Base-by-base conservation (phyloP, 2,888 invertebrate genomes). In the Nemurella pictetii region DNA sequence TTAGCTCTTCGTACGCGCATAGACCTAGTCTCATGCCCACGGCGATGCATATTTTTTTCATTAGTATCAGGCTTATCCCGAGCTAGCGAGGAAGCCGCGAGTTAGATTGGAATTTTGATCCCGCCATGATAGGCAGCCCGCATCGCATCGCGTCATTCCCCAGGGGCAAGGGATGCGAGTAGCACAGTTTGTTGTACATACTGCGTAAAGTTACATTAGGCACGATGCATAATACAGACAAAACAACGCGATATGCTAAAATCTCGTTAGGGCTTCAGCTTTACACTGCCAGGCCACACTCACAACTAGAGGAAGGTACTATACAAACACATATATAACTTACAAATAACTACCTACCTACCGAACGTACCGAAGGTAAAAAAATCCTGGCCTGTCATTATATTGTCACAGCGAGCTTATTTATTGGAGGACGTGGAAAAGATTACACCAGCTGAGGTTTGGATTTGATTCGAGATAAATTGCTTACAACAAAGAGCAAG, bases 71-170 rank as follows among this genome's bases (percentile, higher is more conserved):
- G 26, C 75, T 75, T 75, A 75, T 27, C 26, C 27, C 7, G 5
- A 9, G 78, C 78, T 29, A 27, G n/a, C 74, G n/a, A 78, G 78
- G 78, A 78, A 78, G 30, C 78, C n/a, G 78, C 78, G n/a, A 78
- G 28, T 78, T 30, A 30, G 78, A 78, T 30, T 30, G 78, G 78
- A 78, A 78, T 78, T 30, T 30, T 30, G 78, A 78, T 78, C 30
- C 28, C 28, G 26, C 30, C 78, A n/a, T 78, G 78, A 78, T 78
- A 78, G 28, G 30, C 28, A 30, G 28, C 28, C 78, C 28, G 75
- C 28, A 55, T 1, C n/a, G n/a, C n/a, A 15, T 36, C 7, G 36
- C 36, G 36, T 36, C 4, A 27, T 75, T 28, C 75, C 75, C 75
- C 9, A 20, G 75, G 75, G 75, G 75, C 28, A 75, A 55, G 55